Conservation (phyloP, 2,113 vertebrate species). For the Lophura nycthemera region DNA sequence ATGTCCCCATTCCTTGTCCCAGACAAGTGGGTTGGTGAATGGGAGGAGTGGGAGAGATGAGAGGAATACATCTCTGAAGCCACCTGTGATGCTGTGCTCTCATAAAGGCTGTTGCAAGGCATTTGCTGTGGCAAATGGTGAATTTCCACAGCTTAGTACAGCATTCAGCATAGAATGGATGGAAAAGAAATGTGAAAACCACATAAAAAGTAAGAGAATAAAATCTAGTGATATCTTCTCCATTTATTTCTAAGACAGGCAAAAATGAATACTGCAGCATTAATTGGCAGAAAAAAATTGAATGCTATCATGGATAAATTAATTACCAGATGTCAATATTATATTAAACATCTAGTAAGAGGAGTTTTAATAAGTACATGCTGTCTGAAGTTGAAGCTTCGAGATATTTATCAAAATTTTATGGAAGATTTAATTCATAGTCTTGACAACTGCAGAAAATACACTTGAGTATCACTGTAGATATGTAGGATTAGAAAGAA, state of each 20-base stretch:
- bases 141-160: background rate
- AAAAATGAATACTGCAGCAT: background rate
- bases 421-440: background rate
- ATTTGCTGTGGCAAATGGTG: fast-evolving
- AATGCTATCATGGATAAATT: conserved; percentile 27
- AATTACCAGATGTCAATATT: conserved; percentile 45
- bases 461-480: background rate
- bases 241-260: background rate
- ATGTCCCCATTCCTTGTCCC: background rate
- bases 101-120: background rate
- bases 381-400: conserved; percentile 15
- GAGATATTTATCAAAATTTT: conserved; percentile 11
- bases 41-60: background rate
- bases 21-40: too few species aligned
- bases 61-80: background rate
- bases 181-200: background rate
- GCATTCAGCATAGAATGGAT: background rate
- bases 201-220: background rate
- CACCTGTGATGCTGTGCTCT: background rate
- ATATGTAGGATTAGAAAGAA: background rate
- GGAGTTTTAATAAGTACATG: conserved; percentile 9
- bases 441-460: background rate
- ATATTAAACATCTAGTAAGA: background rate
- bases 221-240: background rate
- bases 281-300: conserved; percentile 17